These are phyloP conservation scores for Noturus placidus DNA, from an alignment of 2,113 vertebrate genomes.

Conservation along the genomic window DNA sequence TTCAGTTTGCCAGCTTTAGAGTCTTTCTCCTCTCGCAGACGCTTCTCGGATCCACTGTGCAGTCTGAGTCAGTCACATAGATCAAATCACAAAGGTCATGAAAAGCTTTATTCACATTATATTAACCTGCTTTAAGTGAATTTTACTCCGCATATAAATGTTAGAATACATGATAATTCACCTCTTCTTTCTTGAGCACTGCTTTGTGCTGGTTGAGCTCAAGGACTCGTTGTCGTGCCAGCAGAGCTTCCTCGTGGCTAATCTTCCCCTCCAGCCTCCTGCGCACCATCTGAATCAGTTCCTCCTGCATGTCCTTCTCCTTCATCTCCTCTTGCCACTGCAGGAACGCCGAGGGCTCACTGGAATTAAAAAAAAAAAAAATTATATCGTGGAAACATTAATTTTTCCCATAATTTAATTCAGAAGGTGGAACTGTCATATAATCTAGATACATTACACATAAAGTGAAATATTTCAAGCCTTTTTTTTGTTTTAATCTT, in stretches of 20 bases:
- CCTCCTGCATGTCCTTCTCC: constrained; percentile 75
- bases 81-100: not conserved
- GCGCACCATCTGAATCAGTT: constrained; percentile 70
- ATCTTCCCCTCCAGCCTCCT: constrained; percentile 78
- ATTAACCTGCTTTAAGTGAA: not conserved
- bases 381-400: too few relatives aligned
- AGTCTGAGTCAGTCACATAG: constrained; percentile 64
- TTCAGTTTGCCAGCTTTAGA: too few relatives aligned
- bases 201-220: constrained; percentile 80
- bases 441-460: too few relatives aligned
- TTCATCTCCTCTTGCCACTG: constrained; percentile 84
- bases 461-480: too few relatives aligned
- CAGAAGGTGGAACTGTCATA: too few relatives aligned
- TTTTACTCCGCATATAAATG: not conserved
- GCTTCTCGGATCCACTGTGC: constrained; percentile 75
- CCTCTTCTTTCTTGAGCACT: constrained; percentile 81
- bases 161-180: constrained; percentile 52
- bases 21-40: constrained; percentile 76
- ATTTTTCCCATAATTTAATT: too few relatives aligned
- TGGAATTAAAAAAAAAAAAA: not conserved
- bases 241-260: constrained; percentile 76
- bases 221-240: constrained; percentile 73
- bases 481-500: too few relatives aligned
- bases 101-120: not conserved
- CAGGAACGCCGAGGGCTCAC: constrained; percentile 80